Percentiles rank a stretch among this genome's conserved stretches.
phyloP scores from a whole-genome alignment of 2,797 vertebrate genomes.

The Pantherophis vulpinus region DNA sequence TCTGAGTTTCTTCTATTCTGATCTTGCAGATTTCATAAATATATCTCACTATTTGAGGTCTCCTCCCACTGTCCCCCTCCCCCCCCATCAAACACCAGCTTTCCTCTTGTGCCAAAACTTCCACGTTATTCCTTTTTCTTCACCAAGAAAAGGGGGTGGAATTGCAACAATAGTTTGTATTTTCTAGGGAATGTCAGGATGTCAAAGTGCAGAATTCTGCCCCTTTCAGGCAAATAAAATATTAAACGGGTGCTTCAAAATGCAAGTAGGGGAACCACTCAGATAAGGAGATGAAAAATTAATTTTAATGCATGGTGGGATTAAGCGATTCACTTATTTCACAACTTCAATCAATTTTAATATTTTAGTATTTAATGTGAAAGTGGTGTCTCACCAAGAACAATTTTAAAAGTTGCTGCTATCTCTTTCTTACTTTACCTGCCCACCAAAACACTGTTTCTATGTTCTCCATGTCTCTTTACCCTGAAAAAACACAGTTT shows the following conservation, averaged over 20 bases:
- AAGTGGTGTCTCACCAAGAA: constrained; percentile 53
- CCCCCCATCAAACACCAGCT: background rate
- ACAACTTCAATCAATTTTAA: constrained; percentile 74
- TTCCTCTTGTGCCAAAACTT: background rate
- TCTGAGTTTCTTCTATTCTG: background rate
- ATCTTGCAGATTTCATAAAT: background rate
- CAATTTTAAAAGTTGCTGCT: constrained; percentile 58
- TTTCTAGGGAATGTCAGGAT: constrained; percentile 57
- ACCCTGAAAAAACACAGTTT: background rate
- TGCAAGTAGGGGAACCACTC: constrained; percentile 68
- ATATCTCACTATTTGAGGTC: background rate
- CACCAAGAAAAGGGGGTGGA: constrained; percentile 14
- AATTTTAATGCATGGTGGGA: constrained; percentile 71
- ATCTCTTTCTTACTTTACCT: constrained; percentile 47
- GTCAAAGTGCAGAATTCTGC: constrained; percentile 66
- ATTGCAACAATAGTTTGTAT: constrained; percentile 54
- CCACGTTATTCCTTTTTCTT: background rate
- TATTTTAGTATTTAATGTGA: constrained; percentile 71
- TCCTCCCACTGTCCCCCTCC: too few species aligned
- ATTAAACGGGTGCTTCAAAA: constrained; percentile 68
- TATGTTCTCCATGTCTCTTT: constrained; percentile 27
- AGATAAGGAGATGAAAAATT: constrained; percentile 74
- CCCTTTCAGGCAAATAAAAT: constrained; percentile 69
- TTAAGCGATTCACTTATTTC: constrained; percentile 70
- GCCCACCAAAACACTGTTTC: background rate